Conservation (phyloP, 2,888 invertebrate species). For the Tupiocoris notatus region DNA sequence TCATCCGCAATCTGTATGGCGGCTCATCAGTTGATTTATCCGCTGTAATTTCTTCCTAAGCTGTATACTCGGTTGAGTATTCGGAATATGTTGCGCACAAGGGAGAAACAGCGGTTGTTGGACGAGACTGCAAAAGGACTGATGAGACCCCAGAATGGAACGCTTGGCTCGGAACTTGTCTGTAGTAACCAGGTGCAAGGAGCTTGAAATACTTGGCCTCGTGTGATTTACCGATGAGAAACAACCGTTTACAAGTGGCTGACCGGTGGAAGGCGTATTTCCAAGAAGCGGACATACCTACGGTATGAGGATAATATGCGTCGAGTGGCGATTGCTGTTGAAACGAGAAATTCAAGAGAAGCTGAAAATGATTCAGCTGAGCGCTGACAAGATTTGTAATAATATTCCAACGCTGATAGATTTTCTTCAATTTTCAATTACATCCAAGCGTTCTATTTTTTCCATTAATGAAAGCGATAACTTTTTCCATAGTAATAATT, state of each 20-base stretch:
- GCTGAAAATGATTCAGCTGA: too few relatives aligned
- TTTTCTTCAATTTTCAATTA: too few relatives aligned
- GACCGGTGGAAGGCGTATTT: neutral
- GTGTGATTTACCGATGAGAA: neutral
- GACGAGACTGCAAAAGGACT: neutral
- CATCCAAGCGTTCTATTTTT: too few relatives aligned
- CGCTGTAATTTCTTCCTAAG: too few relatives aligned
- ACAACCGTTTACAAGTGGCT: neutral
- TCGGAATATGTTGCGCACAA: neutral
- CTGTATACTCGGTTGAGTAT: neutral
- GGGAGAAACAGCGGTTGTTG: neutral
- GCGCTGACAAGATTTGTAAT: too few relatives aligned
- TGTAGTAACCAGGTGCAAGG: neutral
- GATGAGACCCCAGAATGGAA: neutral
- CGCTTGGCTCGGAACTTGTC: neutral
- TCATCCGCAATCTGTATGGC: too few relatives aligned
- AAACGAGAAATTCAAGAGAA: too few relatives aligned
- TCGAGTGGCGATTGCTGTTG: too few relatives aligned
- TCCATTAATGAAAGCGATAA: too few relatives aligned
- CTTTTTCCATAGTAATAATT: too few relatives aligned
- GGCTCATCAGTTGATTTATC: too few relatives aligned
- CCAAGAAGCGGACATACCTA: neutral
- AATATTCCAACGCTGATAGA: too few relatives aligned
- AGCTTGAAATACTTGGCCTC: neutral
- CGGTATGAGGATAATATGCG: neutral